A percentile compares a stretch with the other conserved stretches of the same genome.
phyloP scores from a whole-genome alignment of 2,797 vertebrate species.

The Hapalemur alaotrensis region DNA sequence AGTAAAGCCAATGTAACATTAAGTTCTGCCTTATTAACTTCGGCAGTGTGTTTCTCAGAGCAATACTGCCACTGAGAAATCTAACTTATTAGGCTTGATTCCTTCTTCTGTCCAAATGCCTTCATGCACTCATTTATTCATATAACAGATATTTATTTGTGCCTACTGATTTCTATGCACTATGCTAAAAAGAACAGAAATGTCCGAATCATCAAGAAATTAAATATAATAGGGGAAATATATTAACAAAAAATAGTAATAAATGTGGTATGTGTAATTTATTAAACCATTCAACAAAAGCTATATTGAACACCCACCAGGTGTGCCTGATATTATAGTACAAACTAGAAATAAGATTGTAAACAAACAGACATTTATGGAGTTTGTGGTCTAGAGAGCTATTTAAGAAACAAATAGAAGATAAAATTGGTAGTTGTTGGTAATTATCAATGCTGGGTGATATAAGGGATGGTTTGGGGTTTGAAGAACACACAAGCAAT shows the following conservation, averaged over 20 bases:
- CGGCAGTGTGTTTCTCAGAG: neutral
- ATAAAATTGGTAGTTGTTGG: neutral
- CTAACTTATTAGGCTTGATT: neutral
- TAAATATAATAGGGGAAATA: neutral
- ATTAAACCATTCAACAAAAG: constrained; percentile 39
- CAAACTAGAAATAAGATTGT: neutral
- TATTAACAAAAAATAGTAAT: constrained; percentile 14
- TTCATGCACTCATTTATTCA: neutral
- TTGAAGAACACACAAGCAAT: neutral
- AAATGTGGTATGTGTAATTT: neutral
- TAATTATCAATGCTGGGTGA: neutral
- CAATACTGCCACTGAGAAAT: neutral
- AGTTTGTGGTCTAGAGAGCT: neutral
- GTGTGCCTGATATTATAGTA: neutral
- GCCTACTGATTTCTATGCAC: neutral
- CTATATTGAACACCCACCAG: neutral
- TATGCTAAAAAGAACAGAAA: neutral
- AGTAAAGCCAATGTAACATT: constrained; percentile 10
- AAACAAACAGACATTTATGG: neutral
- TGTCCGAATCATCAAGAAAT: neutral
- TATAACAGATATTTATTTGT: neutral
- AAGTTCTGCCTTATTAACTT: constrained; percentile 40
- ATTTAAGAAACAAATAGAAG: neutral
- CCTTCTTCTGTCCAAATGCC: neutral
- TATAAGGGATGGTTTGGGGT: neutral